phyloP scores from a whole-genome alignment of 2,888 invertebrate genomes.

The Heliconius aoede region DNA sequence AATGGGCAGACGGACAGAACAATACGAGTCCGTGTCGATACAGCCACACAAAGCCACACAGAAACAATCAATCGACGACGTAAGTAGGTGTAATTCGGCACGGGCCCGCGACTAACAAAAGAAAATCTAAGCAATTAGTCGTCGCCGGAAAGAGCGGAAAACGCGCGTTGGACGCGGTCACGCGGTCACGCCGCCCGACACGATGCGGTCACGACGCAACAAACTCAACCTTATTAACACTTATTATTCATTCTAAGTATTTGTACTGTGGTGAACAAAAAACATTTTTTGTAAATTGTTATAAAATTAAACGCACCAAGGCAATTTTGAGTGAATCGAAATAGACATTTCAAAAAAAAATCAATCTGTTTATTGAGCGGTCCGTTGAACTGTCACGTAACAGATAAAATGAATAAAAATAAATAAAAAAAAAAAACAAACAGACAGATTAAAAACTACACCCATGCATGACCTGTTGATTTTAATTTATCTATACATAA shows the following conservation, averaged over 20 bases:
- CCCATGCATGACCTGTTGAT: conserved; percentile 70
- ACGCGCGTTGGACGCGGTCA: conserved; percentile 81
- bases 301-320: conserved; percentile 36
- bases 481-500: conserved; percentile 61
- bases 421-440: too few species aligned
- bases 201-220: conserved; percentile 65
- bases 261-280: conserved; percentile 31
- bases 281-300: conserved; percentile 45
- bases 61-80: conserved; percentile 82
- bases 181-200: conserved; percentile 75
- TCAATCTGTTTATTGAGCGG: conserved; percentile 52
- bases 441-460: conserved; percentile 57
- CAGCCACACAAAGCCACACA: conserved; percentile 77
- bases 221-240: conserved; percentile 46
- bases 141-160: conserved; percentile 84
- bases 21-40: conserved; percentile 81
- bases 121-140: conserved; percentile 84
- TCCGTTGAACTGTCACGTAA: conserved; percentile 56
- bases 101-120: conserved; percentile 83
- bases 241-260: conserved; percentile 38
- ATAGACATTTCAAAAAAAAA: conserved; percentile 55
- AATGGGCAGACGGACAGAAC: conserved; percentile 75
- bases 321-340: conserved; percentile 50
- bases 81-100: conserved; percentile 82
- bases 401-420: conserved; percentile 55